Percentiles rank a stretch among this genome's conserved stretches.
Conservation (phyloP, 2,797 vertebrate species). For the Macropus fuliginosus region DNA sequence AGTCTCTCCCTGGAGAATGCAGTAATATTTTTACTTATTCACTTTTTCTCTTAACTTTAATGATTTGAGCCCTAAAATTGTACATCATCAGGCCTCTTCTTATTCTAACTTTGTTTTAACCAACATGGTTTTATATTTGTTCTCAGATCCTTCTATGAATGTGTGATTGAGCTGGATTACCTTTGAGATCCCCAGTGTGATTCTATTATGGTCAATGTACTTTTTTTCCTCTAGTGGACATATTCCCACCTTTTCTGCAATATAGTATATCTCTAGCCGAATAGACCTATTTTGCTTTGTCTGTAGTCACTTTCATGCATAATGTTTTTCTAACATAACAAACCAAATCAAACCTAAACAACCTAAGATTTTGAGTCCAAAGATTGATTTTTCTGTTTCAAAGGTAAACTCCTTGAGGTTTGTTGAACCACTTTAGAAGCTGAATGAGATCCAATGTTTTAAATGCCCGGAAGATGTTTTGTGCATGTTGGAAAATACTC, state of each 20-base stretch:
- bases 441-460: conserved; percentile 53
- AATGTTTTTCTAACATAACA: background rate
- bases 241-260: background rate
- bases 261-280: background rate
- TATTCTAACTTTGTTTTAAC: background rate
- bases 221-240: background rate
- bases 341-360: background rate
- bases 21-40: background rate
- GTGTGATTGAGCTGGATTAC: background rate
- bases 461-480: conserved; percentile 53
- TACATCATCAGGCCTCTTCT: background rate
- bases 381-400: background rate
- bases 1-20: background rate
- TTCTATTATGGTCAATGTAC: background rate
- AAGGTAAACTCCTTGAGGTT: background rate
- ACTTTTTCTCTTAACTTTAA: background rate
- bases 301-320: background rate
- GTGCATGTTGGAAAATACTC: conserved; percentile 55
- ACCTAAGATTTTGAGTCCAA: background rate
- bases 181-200: background rate
- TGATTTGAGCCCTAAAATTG: background rate
- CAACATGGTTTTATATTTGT: background rate
- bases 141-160: background rate
- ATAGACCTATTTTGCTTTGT: background rate
- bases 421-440: background rate